Evolutionary conservation across 1,140 invertebrate genomes (phyloP).

Genomic region (Drosophila pruinosa): DNA sequence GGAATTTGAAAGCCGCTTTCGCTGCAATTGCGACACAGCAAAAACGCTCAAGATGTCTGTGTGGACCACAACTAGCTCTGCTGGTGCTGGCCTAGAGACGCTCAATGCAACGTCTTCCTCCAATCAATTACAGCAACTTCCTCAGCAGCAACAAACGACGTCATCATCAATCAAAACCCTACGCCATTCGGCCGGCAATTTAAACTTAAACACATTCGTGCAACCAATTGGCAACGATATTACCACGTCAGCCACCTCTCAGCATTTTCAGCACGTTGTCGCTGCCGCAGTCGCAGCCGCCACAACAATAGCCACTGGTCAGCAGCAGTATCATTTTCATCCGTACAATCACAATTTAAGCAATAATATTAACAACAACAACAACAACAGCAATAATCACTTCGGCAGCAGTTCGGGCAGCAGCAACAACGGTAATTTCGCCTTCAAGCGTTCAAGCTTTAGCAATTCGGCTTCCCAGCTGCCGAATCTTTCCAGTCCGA

Average conservation of each 20-base stretch:
- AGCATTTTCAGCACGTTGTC: conserved; percentile 71
- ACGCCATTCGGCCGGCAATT: conserved; percentile 20
- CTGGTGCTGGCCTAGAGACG: conserved; percentile 82
- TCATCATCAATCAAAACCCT: conserved; percentile 18
- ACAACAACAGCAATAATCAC: conserved; percentile 48
- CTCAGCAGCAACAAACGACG: conserved; percentile 11
- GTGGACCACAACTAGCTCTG: conserved; percentile 82
- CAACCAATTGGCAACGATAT: conserved; percentile 25
- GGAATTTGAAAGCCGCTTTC: conserved; percentile 6
- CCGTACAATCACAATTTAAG: conserved; percentile 6
- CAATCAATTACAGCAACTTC: conserved; percentile 9
- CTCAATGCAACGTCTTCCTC: conserved; percentile 22
- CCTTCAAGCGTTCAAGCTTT: conserved; percentile 61
- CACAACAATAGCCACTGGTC: conserved; percentile 65
- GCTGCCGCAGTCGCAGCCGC: conserved; percentile 68
- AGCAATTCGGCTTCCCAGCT: conserved; percentile 56
- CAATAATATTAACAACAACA: conserved; percentile 8
- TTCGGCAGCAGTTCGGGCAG: conserved; percentile 50
- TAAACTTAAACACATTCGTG: conserved; percentile 23
- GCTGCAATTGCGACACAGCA: not conserved
- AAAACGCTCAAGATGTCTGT: conserved; percentile 81
- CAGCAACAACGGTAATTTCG: conserved; percentile 34
- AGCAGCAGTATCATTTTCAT: conserved; percentile 46
- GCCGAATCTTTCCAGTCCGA: conserved; percentile 36
- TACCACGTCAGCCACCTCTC: conserved; percentile 27